Conservation (phyloP, 2,888 invertebrate genomes). For the Reticulitermes lucifugus region DNA sequence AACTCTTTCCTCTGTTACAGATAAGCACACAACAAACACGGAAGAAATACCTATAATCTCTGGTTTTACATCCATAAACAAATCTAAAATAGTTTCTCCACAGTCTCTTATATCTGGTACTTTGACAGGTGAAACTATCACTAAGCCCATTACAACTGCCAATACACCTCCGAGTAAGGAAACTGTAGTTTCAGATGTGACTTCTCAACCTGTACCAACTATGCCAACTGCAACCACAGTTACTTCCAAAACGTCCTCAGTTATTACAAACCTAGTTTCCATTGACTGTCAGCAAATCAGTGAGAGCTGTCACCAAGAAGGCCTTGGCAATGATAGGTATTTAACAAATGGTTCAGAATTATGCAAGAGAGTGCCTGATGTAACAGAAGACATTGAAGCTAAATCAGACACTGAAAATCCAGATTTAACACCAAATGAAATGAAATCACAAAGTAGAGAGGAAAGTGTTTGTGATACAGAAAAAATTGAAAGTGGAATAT, state of each 20-base stretch:
- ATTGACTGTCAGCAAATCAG: constrained; percentile 41
- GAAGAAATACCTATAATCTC: not conserved
- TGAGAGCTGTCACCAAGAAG: not conserved
- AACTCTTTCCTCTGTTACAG: too few species aligned
- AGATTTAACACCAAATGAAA: not conserved
- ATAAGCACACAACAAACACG: not conserved
- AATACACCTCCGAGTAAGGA: not conserved
- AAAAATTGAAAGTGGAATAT: not conserved
- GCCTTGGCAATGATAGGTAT: not conserved
- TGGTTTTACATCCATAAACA: not conserved
- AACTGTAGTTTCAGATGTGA: not conserved
- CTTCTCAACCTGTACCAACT: not conserved
- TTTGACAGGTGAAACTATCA: too few species aligned
- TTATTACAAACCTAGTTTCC: constrained; percentile 33
- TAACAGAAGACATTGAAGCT: not conserved
- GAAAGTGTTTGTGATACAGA: not conserved
- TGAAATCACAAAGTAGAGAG: not conserved
- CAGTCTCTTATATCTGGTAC: not conserved
- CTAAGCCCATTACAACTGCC: not conserved
- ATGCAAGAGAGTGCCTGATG: not conserved
- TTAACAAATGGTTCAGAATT: too few species aligned
- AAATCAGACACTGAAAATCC: not conserved
- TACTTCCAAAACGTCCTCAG: constrained; percentile 7
- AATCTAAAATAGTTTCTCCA: not conserved
- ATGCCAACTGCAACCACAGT: not conserved